phyloP scores from a whole-genome alignment of 1,140 invertebrate species.

The Oncopodura yosiiana region DNA sequence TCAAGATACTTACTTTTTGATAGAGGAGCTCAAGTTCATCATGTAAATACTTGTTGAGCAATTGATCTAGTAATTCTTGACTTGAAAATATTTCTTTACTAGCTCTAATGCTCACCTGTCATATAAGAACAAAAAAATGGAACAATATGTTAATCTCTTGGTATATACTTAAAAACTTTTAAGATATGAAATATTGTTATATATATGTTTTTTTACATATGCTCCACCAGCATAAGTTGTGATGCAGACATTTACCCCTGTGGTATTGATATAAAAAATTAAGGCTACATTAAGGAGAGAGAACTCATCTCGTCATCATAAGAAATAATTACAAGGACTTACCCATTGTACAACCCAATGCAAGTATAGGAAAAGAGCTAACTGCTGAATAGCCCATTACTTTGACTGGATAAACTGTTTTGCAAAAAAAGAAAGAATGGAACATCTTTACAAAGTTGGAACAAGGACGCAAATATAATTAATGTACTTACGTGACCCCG shows the following conservation, averaged over 20 bases:
- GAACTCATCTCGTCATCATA: background rate
- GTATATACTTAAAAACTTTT: too few relatives aligned
- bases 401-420: conserved; percentile 17
- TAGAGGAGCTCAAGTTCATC: conserved; percentile 32
- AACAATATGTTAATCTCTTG: too few relatives aligned
- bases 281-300: background rate
- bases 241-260: conserved; percentile 32
- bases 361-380: conserved; percentile 25
- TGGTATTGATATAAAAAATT: background rate
- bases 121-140: too few relatives aligned
- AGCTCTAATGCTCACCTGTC: conserved; percentile 28
- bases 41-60: conserved; percentile 29
- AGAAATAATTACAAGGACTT: background rate
- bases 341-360: conserved; percentile 33
- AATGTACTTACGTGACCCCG: too few relatives aligned
- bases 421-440: too few relatives aligned
- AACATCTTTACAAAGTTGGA: too few relatives aligned
- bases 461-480: too few relatives aligned
- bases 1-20: conserved; percentile 24
- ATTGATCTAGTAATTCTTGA: conserved; percentile 29
- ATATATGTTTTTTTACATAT: too few relatives aligned
- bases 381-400: conserved; percentile 20
- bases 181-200: too few relatives aligned
- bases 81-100: conserved; percentile 31
- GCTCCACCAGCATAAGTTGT: conserved; percentile 27